phyloP scores from a whole-genome alignment of 2,888 invertebrate genomes.

The Scaptomyza parva region DNA sequence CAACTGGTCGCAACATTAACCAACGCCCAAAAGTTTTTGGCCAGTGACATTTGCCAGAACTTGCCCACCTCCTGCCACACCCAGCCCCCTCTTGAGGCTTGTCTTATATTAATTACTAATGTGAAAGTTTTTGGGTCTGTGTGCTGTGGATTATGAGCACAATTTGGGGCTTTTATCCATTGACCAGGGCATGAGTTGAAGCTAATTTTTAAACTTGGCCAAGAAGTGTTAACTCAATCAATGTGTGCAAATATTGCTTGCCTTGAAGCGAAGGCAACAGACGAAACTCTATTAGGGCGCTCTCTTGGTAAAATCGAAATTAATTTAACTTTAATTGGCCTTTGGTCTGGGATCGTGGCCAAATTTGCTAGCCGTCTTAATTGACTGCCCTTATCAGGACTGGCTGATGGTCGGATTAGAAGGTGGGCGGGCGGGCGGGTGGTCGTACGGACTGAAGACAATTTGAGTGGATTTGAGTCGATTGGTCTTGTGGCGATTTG shows the following conservation, averaged over 20 bases:
- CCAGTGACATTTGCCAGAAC: constrained; percentile 44
- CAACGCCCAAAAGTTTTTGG: constrained; percentile 57
- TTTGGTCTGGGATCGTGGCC: constrained; percentile 18
- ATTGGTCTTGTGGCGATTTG: constrained; percentile 33
- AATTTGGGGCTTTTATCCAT: constrained; percentile 30
- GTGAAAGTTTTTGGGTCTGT: constrained; percentile 57
- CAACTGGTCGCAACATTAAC: constrained; percentile 53
- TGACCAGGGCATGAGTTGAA: constrained; percentile 4
- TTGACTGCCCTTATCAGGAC: constrained; percentile 44
- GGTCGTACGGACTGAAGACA: constrained; percentile 23
- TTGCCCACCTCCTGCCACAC: constrained; percentile 7
- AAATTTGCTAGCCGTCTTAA: constrained; percentile 46
- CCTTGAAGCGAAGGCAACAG: not conserved
- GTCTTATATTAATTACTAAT: constrained; percentile 69
- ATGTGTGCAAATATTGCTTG: constrained; percentile 49
- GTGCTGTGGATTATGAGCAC: constrained; percentile 51
- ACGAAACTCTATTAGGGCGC: constrained; percentile 34
- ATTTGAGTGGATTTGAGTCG: constrained; percentile 25
- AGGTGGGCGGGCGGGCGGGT: constrained; percentile 16
- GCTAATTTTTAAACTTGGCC: constrained; percentile 63
- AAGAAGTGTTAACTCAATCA: constrained; percentile 76
- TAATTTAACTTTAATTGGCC: constrained; percentile 72
- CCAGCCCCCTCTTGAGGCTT: constrained; percentile 1
- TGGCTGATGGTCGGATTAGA: too few relatives aligned
- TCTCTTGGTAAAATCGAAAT: constrained; percentile 57